These are phyloP conservation scores for Halictus ligatus DNA, from an alignment of 2,888 invertebrate genomes.

Conservation along the genomic window DNA sequence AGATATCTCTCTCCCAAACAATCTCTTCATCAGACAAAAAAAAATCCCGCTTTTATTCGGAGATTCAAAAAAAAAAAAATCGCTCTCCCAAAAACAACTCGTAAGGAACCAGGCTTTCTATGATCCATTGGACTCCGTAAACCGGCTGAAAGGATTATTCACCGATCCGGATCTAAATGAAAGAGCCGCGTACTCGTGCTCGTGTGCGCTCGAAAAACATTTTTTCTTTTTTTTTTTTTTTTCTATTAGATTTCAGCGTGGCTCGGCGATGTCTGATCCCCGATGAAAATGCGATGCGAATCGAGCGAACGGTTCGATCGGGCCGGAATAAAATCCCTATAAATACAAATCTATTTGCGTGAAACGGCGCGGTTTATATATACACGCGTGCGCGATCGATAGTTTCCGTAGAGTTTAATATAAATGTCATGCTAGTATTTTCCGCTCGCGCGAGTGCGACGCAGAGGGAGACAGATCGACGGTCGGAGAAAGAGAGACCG, in stretches of 20 bases:
- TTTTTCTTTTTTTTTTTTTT: conserved; percentile 1
- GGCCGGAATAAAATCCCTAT: conserved; percentile 21
- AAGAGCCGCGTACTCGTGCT: background rate
- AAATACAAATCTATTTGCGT: conserved; percentile 46
- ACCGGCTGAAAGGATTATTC: background rate
- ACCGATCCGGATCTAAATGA: background rate
- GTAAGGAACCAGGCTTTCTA: background rate
- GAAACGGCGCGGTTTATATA: conserved; percentile 11
- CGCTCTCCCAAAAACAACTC: background rate
- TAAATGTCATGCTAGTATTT: conserved; percentile 64
- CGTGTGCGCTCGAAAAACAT: background rate
- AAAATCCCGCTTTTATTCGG: background rate
- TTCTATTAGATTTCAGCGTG: background rate
- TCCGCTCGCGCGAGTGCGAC: conserved; percentile 45
- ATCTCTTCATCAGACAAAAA: background rate
- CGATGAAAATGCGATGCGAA: background rate
- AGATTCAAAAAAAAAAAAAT: background rate
- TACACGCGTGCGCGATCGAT: conserved; percentile 41
- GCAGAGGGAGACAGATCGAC: conserved; percentile 13
- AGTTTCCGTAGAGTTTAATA: conserved; percentile 58
- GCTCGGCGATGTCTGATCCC: background rate
- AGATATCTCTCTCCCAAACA: background rate
- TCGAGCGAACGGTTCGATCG: background rate
- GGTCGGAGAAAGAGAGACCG: background rate
- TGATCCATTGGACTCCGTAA: background rate